phyloP scores from a whole-genome alignment of 2,888 invertebrate species.

The Drosophila longiperda region DNA sequence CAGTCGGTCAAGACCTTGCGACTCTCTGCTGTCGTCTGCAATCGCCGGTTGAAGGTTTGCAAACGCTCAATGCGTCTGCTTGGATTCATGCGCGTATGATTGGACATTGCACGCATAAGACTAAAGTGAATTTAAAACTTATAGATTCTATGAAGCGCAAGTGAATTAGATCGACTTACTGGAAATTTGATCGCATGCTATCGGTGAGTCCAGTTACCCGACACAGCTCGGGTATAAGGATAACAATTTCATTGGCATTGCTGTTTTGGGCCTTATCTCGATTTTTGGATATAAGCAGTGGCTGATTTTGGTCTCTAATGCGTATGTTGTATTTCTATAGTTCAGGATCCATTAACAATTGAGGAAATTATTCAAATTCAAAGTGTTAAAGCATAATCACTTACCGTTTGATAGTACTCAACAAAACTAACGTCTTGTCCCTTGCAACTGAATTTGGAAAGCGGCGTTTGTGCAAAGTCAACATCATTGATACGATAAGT shows the following conservation, averaged over 20 bases:
- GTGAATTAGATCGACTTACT: slow-evolving; percentile 85
- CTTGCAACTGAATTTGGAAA: slow-evolving; percentile 87
- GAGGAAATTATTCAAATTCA: background rate
- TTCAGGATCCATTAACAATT: background rate
- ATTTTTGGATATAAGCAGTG: slow-evolving; percentile 90
- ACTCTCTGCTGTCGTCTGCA: slow-evolving; percentile 86
- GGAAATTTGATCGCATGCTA: slow-evolving; percentile 88
- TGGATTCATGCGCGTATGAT: slow-evolving; percentile 92
- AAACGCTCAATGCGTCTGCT: slow-evolving; percentile 89
- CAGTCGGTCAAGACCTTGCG: slow-evolving; percentile 89
- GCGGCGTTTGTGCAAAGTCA: slow-evolving; percentile 88
- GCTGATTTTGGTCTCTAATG: slow-evolving; percentile 89
- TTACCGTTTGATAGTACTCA: slow-evolving; percentile 88
- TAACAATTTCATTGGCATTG: slow-evolving; percentile 87
- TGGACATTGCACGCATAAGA: slow-evolving; percentile 89
- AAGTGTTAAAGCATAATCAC: slow-evolving; percentile 35
- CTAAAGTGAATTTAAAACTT: slow-evolving; percentile 48
- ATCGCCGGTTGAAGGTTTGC: slow-evolving; percentile 88
- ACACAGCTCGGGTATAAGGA: slow-evolving; percentile 94
- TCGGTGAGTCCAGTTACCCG: slow-evolving; percentile 93
- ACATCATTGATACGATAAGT: slow-evolving; percentile 89
- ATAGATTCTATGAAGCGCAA: background rate
- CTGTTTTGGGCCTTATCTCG: slow-evolving; percentile 89
- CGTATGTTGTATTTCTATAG: slow-evolving; percentile 89
- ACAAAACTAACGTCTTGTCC: slow-evolving; percentile 87